Conservation (phyloP, 2,797 vertebrate species). For the Sciurus vulgaris region DNA sequence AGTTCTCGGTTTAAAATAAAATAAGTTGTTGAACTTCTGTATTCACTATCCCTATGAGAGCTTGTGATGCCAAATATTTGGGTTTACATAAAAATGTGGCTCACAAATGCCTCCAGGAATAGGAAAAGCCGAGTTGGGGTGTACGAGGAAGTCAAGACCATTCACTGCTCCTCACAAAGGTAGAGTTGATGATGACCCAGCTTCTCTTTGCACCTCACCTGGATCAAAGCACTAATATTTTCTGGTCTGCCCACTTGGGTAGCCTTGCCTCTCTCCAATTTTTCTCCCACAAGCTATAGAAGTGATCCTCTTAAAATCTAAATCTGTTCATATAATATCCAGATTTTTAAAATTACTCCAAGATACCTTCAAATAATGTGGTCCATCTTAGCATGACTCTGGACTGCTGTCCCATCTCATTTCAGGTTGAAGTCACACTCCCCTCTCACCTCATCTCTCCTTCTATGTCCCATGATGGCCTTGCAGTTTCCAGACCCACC, state of each 20-base stretch:
- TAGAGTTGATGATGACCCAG: background rate
- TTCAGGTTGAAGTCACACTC: background rate
- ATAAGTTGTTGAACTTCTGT: background rate
- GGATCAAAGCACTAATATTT: background rate
- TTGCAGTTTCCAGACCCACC: background rate
- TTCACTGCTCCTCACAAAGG: conserved; percentile 15
- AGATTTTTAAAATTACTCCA: background rate
- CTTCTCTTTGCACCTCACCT: background rate
- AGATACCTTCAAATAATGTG: background rate
- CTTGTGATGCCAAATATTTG: conserved; percentile 53
- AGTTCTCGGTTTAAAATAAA: conserved; percentile 34
- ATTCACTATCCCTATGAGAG: conserved; percentile 52
- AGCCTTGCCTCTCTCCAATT: background rate
- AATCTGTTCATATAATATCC: background rate
- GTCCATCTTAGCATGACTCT: background rate
- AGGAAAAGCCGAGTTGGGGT: background rate
- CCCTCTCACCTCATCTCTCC: background rate
- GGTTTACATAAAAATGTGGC: conserved; percentile 55
- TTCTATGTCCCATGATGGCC: background rate
- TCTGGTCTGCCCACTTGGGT: background rate
- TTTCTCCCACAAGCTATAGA: background rate
- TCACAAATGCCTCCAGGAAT: background rate
- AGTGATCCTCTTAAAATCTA: conserved; percentile 10
- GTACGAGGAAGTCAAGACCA: background rate
- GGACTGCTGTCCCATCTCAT: background rate